Evolutionary conservation across 1,140 invertebrate species (phyloP), one percentile per base, ranked within the genome.

Genomic region (Pomacea maculata): DNA sequence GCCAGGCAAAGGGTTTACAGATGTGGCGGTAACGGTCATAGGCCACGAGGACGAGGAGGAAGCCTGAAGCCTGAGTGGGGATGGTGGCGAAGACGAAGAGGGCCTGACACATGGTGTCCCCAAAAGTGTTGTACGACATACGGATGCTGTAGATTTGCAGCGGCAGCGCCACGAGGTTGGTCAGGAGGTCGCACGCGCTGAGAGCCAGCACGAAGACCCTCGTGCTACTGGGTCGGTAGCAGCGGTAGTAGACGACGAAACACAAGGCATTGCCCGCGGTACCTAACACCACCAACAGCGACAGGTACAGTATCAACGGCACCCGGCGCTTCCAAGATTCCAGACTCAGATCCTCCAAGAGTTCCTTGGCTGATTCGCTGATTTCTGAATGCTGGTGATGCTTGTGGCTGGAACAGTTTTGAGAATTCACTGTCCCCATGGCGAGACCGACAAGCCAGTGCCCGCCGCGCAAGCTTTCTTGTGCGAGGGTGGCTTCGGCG

Each of bases 11-110:
- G 0, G 84, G 84, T n/a, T 74, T 54, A 54, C 83, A 85, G 3
- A 85, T 76, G 1, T 75, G 45, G 54, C 81, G 45, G 57, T 82
- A 85, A 21, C 84, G 77, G 72, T 85, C 84, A 9, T 81, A 72
- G 29, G 84, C 82, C 8, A 85, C 81, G 0, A 64, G 75, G n/a
- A 84, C 77, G 17, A 85, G 80, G 4, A 82, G 65, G 54, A 68
- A 29, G 0, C 57, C 64, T n/a, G 80, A 81, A 21, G 74, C 25
- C 61, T 76, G 54, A 6, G 63, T 55, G n/a, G 74, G 52, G 34
- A 81, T 19, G 3, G 61, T 76, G 65, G 64, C 55, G 29, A 54
- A 45, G n/a, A 61, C 34, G 11, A 75, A 21, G 34, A 81, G 25
- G 14, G 55, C 29, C 25, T 45, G 65, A 71, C 80, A 81, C 29